phyloP scores from a whole-genome alignment of 2,113 vertebrate species.

The Gobio gobio region DNA sequence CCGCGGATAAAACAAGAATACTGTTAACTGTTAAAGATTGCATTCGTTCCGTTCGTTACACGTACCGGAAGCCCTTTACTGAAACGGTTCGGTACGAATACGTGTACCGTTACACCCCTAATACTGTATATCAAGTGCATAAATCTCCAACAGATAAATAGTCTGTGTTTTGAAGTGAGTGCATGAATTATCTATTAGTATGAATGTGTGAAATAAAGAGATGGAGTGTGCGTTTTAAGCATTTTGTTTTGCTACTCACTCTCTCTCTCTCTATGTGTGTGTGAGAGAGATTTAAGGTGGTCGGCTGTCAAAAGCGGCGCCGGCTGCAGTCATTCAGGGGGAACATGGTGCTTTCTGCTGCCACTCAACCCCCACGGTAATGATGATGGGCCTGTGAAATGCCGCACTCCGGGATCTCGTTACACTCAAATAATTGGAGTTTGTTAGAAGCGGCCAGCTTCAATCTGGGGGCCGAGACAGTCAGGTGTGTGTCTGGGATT shows the following conservation, averaged over 20 bases:
- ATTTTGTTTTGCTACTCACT: not conserved
- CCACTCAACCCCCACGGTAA: slow-evolving; percentile 74
- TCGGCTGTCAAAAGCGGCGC: slow-evolving; percentile 68
- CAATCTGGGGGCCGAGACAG: slow-evolving; percentile 50
- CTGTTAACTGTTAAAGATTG: no score
- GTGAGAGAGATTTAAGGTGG: slow-evolving; percentile 54
- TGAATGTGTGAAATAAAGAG: not conserved
- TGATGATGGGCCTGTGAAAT: slow-evolving; percentile 66
- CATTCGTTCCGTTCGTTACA: no score
- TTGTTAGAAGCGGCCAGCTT: slow-evolving; percentile 67
- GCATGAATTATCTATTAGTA: not conserved
- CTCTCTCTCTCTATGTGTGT: not conserved
- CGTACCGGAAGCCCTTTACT: no score
- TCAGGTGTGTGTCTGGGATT: slow-evolving; percentile 62
- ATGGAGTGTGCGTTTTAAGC: slow-evolving; percentile 12
- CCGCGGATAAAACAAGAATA: no score
- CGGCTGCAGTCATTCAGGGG: slow-evolving; percentile 70
- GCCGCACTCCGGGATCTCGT: slow-evolving; percentile 70
- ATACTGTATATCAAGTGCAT: no score
- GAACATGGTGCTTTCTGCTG: slow-evolving; percentile 70
- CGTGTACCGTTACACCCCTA: no score
- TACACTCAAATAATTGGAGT: slow-evolving; percentile 74
- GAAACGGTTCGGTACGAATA: no score
- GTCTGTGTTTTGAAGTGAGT: not conserved
- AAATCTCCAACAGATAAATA: not conserved